phyloP scores from a whole-genome alignment of 2,113 vertebrate species.

The Solea solea region DNA sequence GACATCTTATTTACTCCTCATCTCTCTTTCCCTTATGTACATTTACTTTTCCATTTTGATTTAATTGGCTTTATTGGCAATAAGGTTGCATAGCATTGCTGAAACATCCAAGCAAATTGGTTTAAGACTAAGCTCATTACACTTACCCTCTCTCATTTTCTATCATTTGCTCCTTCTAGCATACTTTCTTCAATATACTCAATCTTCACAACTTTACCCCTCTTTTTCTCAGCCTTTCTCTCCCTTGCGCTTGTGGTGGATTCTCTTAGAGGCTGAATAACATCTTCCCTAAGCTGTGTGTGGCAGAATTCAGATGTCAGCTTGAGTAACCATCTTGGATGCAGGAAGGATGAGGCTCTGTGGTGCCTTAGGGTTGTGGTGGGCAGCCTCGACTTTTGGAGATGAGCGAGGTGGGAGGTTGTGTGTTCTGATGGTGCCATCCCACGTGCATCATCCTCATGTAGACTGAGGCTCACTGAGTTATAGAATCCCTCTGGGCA shows the following conservation, averaged over 20 bases:
- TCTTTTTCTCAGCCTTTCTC: not conserved
- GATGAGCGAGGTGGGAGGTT: too few relatives aligned
- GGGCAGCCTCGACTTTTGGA: conserved; percentile 14
- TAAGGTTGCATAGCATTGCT: conserved; percentile 20
- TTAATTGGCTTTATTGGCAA: conserved; percentile 41
- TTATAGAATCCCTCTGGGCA: conserved; percentile 36
- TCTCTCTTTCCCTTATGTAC: not conserved
- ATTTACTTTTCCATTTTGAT: conserved; percentile 34
- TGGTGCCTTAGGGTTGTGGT: conserved; percentile 16
- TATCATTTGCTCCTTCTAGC: conserved; percentile 7
- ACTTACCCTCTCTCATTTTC: conserved; percentile 15
- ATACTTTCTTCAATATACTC: not conserved
- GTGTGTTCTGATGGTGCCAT: conserved; percentile 26
- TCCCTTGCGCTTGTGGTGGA: not conserved
- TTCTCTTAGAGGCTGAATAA: conserved; percentile 45
- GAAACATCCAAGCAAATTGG: conserved; percentile 49
- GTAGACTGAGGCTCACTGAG: conserved; percentile 19
- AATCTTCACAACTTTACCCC: not conserved
- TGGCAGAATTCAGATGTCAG: conserved; percentile 47
- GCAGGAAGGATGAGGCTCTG: conserved; percentile 19
- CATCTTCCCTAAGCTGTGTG: conserved; percentile 28
- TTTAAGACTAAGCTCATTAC: conserved; percentile 36
- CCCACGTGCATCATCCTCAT: conserved; percentile 20
- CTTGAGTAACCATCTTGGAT: conserved; percentile 40
- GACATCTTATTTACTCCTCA: conserved; percentile 16